phyloP scores from a whole-genome alignment of 2,888 invertebrate genomes.

The Limnephilus lunatus region DNA sequence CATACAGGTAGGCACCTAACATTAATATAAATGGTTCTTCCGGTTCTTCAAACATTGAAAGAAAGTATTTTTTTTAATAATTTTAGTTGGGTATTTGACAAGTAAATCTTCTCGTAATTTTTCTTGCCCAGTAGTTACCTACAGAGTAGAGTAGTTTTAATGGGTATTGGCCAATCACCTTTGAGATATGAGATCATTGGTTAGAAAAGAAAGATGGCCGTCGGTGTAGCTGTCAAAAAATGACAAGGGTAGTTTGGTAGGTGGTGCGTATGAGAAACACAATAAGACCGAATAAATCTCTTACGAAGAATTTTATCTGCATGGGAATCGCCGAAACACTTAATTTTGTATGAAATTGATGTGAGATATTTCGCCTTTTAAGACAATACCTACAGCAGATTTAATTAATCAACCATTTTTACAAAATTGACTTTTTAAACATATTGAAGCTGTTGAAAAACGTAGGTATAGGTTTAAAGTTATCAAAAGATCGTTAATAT shows the following conservation, averaged over 20 bases:
- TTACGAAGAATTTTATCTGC: slow-evolving; percentile 7
- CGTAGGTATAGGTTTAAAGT: not conserved
- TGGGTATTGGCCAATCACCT: slow-evolving; percentile 22
- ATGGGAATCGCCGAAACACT: not conserved
- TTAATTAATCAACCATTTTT: not conserved
- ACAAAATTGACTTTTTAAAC: not conserved
- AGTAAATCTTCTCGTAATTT: not conserved
- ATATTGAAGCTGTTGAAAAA: not conserved
- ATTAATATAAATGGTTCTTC: too few species aligned
- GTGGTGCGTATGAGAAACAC: not conserved
- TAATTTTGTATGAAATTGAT: not conserved
- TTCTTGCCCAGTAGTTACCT: not conserved
- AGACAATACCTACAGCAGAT: not conserved
- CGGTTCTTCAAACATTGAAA: too few species aligned
- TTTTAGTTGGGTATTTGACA: not conserved
- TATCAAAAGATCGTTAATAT: not conserved
- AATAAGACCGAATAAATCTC: not conserved
- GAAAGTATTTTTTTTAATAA: too few species aligned
- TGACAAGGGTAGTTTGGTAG: slow-evolving; percentile 44
- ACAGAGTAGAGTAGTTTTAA: not conserved
- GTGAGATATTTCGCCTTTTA: not conserved
- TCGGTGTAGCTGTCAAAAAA: slow-evolving; percentile 50
- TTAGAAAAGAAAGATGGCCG: slow-evolving; percentile 52
- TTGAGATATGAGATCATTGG: slow-evolving; percentile 32
- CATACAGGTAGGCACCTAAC: too few species aligned